Base-by-base conservation (phyloP, 2,797 vertebrate species). In the Enteromius radiatus region DNA sequence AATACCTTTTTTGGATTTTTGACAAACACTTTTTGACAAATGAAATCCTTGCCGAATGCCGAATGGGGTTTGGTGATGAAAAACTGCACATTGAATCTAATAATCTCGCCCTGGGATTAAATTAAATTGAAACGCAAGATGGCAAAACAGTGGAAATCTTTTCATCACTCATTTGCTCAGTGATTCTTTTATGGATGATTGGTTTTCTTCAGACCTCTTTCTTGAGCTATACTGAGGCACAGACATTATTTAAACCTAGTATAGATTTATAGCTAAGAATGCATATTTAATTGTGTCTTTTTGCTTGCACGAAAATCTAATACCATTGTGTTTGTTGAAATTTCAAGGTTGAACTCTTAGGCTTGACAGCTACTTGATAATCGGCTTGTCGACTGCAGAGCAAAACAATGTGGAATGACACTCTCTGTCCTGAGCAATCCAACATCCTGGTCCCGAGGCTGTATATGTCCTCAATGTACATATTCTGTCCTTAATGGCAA, bases 21-120 rank as follows among this genome's bases (percentile, higher is more conserved):
- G 80, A 79, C 69, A 75, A 82, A 82, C 75, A 82, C 64, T 75
- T 76, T 63, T 43, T 70, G 61, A 76, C 7, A 76, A 67, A 84
- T 56, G 23, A 68, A 61, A 54, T 69, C 56, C 56, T 78, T 77
- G 41, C 59, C 17, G 5, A 47, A 56, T 77, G 41, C 59, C 17
- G 5, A 47, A 56, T 17, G 28, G 17, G 26, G 5, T 77, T 69
- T 45, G 23, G 41, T 45, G 59, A 54, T 85, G 36, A 84, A 73
- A 38, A 81, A 85, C 43, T 54, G 65, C 59, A 71, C 54, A 54
- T 14, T 65, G 79, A 59, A 78, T 73, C 41, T 52, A 68, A 74
- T 80, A 54, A 78, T 73, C 75, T 74, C 12, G 21, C 21, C 28
- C 19, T 11, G 17, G 67, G 59, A 69, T 85, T 68, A 47, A 56